These are phyloP conservation scores for Callithrix jacchus DNA, from an alignment of 2,113 vertebrate species.

Conservation along the genomic window DNA sequence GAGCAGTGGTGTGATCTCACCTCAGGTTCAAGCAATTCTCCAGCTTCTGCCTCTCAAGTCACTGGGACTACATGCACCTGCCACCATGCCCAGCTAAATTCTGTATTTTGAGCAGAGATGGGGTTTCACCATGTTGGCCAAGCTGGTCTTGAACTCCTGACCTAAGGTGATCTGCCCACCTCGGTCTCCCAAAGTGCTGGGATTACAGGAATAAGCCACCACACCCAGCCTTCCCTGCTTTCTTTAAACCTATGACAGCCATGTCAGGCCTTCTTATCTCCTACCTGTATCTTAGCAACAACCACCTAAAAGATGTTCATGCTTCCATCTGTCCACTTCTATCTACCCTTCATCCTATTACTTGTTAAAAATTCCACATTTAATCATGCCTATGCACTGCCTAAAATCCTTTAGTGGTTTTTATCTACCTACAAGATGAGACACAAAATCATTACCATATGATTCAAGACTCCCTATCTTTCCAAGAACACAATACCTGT, in stretches of 20 bases:
- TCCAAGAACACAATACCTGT: constrained; percentile 11
- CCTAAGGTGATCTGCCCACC: too few relatives aligned
- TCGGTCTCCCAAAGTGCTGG: too few relatives aligned
- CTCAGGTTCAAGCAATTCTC: too few relatives aligned
- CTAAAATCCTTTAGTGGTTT: constrained; percentile 37
- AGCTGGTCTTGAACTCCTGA: too few relatives aligned
- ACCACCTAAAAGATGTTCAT: not conserved
- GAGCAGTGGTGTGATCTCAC: too few relatives aligned
- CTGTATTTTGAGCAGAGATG: too few relatives aligned
- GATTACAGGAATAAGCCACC: too few relatives aligned
- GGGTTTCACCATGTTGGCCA: too few relatives aligned
- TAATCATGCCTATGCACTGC: not conserved
- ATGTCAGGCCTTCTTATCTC: not conserved
- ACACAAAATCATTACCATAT: constrained; percentile 2
- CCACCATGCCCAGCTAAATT: too few relatives aligned
- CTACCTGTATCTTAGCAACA: constrained; percentile 9
- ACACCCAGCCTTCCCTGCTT: not conserved
- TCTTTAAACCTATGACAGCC: not conserved
- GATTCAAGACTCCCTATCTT: not conserved
- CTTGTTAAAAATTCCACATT: constrained; percentile 29
- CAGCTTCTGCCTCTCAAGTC: too few relatives aligned
- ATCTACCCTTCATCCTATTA: not conserved
- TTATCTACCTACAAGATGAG: constrained; percentile 29
- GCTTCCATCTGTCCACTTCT: not conserved
- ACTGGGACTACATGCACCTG: too few relatives aligned